Evolutionary conservation across 2,113 vertebrate genomes (phyloP).

Genomic region (Pteropus alecto): DNA sequence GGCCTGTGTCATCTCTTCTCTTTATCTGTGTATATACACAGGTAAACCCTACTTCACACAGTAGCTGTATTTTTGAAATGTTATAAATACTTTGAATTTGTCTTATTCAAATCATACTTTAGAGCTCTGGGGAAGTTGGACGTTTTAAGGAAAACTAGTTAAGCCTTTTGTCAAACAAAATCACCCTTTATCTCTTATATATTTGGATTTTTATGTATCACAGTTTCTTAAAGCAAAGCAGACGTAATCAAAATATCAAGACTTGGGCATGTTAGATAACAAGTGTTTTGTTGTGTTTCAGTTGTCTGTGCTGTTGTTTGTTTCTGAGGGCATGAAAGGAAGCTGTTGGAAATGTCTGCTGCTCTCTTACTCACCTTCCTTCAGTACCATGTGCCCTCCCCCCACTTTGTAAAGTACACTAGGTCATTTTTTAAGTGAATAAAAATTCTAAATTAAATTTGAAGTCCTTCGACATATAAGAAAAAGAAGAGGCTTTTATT

Average conservation of each 20-base stretch:
- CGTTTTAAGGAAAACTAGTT: not conserved
- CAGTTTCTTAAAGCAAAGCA: not conserved
- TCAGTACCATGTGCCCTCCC: fast-evolving
- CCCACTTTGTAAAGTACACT: not conserved
- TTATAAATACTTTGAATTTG: not conserved
- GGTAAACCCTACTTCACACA: slow-evolving; percentile 2
- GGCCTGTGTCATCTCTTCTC: not conserved
- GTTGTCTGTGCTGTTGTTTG: not conserved
- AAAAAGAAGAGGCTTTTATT: not conserved
- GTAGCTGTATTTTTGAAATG: slow-evolving; percentile 20
- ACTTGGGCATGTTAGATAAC: not conserved
- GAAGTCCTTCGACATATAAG: not conserved
- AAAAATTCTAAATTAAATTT: not conserved
- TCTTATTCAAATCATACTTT: not conserved
- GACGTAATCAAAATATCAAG: not conserved
- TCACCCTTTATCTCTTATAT: not conserved
- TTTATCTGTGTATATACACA: slow-evolving; percentile 22
- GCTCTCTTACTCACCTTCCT: not conserved
- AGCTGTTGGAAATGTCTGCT: not conserved
- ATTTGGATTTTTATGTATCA: not conserved
- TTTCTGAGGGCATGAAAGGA: not conserved
- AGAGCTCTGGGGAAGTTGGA: not conserved
- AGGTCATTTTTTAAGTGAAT: not conserved
- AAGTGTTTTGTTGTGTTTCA: not conserved
- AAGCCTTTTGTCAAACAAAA: not conserved